Evolutionary conservation across 2,888 invertebrate species (phyloP), one percentile per base, ranked within the genome.

Genomic region (Eurytoma adleriae): DNA sequence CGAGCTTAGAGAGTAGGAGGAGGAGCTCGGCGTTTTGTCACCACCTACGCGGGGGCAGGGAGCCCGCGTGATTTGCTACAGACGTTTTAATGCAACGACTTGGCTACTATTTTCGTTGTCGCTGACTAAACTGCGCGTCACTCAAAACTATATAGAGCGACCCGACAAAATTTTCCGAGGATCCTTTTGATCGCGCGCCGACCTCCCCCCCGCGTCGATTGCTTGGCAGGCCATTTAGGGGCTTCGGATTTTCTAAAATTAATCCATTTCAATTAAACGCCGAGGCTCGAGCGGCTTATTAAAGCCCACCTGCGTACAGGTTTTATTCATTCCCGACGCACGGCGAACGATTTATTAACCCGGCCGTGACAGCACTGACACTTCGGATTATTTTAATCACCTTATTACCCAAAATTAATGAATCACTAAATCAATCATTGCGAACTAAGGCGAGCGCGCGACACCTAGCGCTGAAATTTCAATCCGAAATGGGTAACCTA

Each of bases 61-160:
- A 24, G 30, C 13, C 40, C 40, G n/a, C 7, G 30, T 12, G 20
- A 24, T 16, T 54, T 54, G 54, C 54, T 54, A 16, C 14, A 54
- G n/a, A 54, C 54, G 54, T 13, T 54, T 54, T 54, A n/a, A 54
- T n/a, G 18, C 40, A 27, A 7, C 16, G 12, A 5, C 62, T 5
- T 64, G 64, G 40, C 10, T n/a, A 68, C 68, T 68, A 68, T 68
- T 68, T 70, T 57, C 69, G 57, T 30, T 70, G 40, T 20, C 69
- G 69, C 54, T 70, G 69, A 70, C 57, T 70, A 70, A 70, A 30
- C 57, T 68, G 24, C 40, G 50, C 40, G 30, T 12, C 67, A 30
- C 20, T 50, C 13, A 3, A 24, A 24, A 18, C 20, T 48, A 5
- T 68, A 52, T 10, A 68, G 40, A 40, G 40, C 40, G 40, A 24